Evolutionary conservation across 2,113 vertebrate genomes (phyloP), one percentile per base, ranked within the genome.

Genomic region (Trogon surrucura): DNA sequence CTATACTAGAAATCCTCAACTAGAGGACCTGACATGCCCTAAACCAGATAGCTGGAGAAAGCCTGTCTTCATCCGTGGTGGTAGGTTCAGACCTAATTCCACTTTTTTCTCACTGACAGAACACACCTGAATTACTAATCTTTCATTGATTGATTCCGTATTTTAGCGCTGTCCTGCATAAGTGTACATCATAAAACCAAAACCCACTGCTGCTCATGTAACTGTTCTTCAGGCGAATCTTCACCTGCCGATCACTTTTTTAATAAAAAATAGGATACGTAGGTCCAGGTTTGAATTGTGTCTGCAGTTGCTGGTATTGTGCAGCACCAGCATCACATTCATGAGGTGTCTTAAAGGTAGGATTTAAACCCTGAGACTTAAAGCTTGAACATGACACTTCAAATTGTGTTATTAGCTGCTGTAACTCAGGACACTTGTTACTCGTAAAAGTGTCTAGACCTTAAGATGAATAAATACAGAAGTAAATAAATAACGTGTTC

Each of bases 41-140:
- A 44, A 54, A 34, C 29, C 10, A 20, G 32, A 11, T 12, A 58
- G 34, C 41, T 86, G 56, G 38, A 70, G 45, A 62, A 80, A 26
- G 30, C 32, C 48, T 41, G 20, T 77, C 47, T 89, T 75, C n/a
- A 19, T 73, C 29, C 3, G 21, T 16, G 6, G 14, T 44, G 18
- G 23, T 77, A 77, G 32, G 8, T 83, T 88, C 36, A 25, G 27
- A 58, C 86, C 54, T 53, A 73, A 47, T 88, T 79, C 38, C 38
- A 50, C 21, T 16, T 81, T 88, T 87, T 89, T 58, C 67, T 80
- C 54, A 70, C 3, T 70, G 62, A 8, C 0, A 34, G 58, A 77
- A 58, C 17, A 6, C 32, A n/a, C 0, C 5, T 2, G 0, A 71
- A 14, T 65, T 77, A 32, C 4, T 66, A 34, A 29, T 83, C 30